Percentiles rank a stretch among this genome's conserved stretches.
phyloP scores from a whole-genome alignment of 2,888 invertebrate species.

The Drosophila robusta region DNA sequence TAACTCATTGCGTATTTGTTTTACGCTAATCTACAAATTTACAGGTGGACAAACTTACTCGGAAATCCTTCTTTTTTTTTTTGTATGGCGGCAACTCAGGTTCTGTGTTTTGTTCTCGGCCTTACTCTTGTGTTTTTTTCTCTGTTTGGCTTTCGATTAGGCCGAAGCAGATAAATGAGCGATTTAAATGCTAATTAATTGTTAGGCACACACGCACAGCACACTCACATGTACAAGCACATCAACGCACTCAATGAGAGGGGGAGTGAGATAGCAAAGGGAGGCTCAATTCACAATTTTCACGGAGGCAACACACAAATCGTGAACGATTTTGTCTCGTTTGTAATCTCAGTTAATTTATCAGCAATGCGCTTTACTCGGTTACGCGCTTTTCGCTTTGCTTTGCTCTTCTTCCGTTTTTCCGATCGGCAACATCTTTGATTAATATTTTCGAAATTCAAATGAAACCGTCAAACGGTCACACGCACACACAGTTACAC shows the following conservation, averaged over 20 bases:
- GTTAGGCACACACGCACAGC: constrained; percentile 43
- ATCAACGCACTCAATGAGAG: not conserved
- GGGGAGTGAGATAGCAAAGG: not conserved
- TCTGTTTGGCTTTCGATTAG: constrained; percentile 53
- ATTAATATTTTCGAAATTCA: constrained; percentile 53
- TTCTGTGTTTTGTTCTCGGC: constrained; percentile 8
- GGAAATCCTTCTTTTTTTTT: constrained; percentile 16
- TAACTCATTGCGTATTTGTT: constrained; percentile 27
- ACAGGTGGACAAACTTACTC: constrained; percentile 41
- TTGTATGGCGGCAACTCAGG: not conserved
- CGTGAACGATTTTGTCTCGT: constrained; percentile 39
- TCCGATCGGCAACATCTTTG: constrained; percentile 62
- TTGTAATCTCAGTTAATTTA: constrained; percentile 53
- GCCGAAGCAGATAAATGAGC: constrained; percentile 54
- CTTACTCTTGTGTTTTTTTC: constrained; percentile 9
- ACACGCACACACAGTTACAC: constrained; percentile 22
- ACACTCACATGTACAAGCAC: constrained; percentile 12
- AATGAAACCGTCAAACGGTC: constrained; percentile 56
- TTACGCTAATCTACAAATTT: constrained; percentile 49
- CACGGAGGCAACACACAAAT: not conserved
- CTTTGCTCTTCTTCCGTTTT: constrained; percentile 33
- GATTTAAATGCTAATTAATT: constrained; percentile 75
- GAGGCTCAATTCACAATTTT: not conserved
- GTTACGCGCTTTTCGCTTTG: constrained; percentile 22
- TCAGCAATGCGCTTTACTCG: constrained; percentile 34